These are phyloP conservation scores for Tachuris rubrigastra DNA, from an alignment of 2,113 vertebrate genomes.

Conservation along the genomic window DNA sequence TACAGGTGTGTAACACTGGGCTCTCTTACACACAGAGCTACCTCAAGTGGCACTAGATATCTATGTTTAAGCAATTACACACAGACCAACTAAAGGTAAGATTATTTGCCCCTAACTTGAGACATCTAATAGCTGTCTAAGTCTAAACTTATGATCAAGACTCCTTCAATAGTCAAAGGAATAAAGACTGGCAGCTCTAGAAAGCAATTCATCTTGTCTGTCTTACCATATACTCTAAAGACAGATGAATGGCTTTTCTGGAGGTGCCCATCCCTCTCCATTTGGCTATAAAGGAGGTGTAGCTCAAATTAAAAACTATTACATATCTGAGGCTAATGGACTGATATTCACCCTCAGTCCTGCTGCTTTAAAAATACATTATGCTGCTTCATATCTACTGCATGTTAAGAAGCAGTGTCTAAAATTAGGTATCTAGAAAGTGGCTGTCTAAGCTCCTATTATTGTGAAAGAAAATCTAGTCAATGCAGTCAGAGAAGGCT, in stretches of 20 bases:
- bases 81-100: neutral
- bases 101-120: neutral
- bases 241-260: neutral
- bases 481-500: neutral
- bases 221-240: neutral
- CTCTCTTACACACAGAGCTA: neutral
- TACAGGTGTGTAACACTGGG: neutral
- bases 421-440: constrained; percentile 18
- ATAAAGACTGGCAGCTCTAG: neutral
- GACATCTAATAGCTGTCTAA: neutral
- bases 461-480: neutral
- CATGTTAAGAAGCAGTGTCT: neutral
- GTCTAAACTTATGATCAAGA: neutral
- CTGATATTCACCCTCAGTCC: neutral
- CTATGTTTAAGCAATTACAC: neutral
- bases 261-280: neutral
- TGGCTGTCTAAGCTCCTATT: neutral
- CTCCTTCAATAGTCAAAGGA: neutral
- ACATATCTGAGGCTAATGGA: neutral
- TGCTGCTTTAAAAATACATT: neutral
- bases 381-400: neutral
- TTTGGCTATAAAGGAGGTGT: neutral
- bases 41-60: neutral
- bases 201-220: neutral
- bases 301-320: neutral